A percentile compares a stretch with the other conserved stretches of the same genome.
phyloP scores from a whole-genome alignment of 2,113 vertebrate genomes.

The Pterophyllum scalare region DNA sequence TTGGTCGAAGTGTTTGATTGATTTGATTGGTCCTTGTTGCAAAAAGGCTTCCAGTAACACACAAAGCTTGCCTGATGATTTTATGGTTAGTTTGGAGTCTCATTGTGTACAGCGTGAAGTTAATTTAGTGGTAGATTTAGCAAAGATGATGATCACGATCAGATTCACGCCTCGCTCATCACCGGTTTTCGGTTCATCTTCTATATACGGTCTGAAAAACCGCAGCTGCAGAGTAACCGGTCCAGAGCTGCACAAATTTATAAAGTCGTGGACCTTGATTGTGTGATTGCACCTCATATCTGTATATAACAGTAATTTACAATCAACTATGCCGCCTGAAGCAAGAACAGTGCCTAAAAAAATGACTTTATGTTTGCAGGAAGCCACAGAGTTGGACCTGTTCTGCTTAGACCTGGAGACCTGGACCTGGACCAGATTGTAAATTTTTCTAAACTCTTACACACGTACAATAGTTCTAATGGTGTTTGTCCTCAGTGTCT shows the following conservation, averaged over 20 bases:
- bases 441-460: slow-evolving; percentile 34
- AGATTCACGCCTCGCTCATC: too few species aligned
- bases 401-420: slow-evolving; percentile 91
- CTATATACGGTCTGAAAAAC: background rate
- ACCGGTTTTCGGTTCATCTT: background rate
- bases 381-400: slow-evolving; percentile 88
- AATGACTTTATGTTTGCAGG: slow-evolving; percentile 74
- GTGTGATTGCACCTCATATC: background rate
- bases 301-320: background rate
- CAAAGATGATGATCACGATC: background rate
- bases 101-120: too few species aligned
- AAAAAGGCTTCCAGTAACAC: too few species aligned
- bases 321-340: background rate
- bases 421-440: slow-evolving; percentile 95
- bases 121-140: too few species aligned
- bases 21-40: too few species aligned
- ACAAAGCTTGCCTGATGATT: too few species aligned
- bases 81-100: too few species aligned
- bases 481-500: background rate
- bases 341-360: background rate
- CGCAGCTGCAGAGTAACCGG: background rate
- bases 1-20: background rate
- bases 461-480: background rate
- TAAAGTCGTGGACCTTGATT: background rate
- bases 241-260: background rate